Percentiles rank a stretch among this genome's conserved stretches.
phyloP scores from a whole-genome alignment of 2,797 vertebrate genomes.

The Oreonectes daqikongensis region DNA sequence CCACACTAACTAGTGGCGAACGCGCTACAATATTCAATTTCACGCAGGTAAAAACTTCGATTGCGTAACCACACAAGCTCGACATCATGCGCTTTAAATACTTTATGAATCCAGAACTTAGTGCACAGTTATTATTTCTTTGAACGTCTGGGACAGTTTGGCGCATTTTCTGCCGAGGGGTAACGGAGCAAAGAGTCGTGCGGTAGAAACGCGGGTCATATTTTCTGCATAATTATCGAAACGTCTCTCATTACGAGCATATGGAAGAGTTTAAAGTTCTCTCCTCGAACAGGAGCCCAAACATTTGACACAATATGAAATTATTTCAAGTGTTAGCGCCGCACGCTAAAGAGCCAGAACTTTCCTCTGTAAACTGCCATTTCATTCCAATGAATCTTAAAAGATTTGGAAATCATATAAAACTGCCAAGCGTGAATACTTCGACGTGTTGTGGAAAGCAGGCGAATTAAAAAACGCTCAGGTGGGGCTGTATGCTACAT shows the following conservation, averaged over 20 bases:
- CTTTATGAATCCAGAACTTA: not conserved
- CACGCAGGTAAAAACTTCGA: constrained; percentile 35
- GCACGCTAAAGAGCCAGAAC: constrained; percentile 15
- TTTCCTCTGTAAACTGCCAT: constrained; percentile 22
- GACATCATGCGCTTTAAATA: not conserved
- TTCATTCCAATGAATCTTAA: constrained; percentile 31
- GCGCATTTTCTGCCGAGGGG: constrained; percentile 16
- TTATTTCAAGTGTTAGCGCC: constrained; percentile 28
- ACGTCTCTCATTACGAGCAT: constrained; percentile 45
- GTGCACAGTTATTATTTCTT: not conserved
- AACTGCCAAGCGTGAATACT: constrained; percentile 35
- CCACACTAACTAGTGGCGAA: constrained; percentile 6
- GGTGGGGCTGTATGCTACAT: constrained; percentile 22
- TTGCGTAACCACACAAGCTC: constrained; percentile 36
- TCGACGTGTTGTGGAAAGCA: constrained; percentile 29
- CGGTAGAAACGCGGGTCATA: not conserved
- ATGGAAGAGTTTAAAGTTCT: constrained; percentile 41
- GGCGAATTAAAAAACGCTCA: constrained; percentile 2
- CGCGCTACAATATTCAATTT: constrained; percentile 4
- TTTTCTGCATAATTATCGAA: constrained; percentile 26
- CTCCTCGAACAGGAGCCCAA: constrained; percentile 43
- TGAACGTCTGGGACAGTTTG: not conserved
- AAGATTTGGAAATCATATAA: constrained; percentile 30
- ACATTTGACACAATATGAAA: constrained; percentile 48
- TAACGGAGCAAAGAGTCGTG: constrained; percentile 20